Evolutionary conservation across 2,888 invertebrate species (phyloP), one percentile per base, ranked within the genome.

Genomic region (Amiota mariae): DNA sequence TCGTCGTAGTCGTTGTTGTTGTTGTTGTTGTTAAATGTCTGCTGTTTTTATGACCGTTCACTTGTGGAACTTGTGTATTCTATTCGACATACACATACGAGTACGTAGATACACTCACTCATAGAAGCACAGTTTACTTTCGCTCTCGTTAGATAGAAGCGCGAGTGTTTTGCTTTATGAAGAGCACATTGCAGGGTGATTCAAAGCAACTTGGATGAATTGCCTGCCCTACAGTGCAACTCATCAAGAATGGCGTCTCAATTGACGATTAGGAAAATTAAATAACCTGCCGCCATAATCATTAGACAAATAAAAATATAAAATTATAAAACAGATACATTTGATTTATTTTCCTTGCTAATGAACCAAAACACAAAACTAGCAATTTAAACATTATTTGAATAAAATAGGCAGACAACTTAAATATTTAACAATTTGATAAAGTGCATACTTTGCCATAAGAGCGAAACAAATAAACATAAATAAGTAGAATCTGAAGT

Each of bases 341-440:
- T 8, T 70, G 71, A 75, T 71, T 71, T 73, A 71, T 75, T 51
- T 71, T 24, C n/a, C 9, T 71, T 57, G 47, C 68, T 64, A 72
- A 73, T 73, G 70, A 75, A 18, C 67, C 72, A 67, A 54, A 73
- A 67, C 68, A 59, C n/a, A 59, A 18, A 13, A 15, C 59, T 18
- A 13, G 1, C 3, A 15, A 18, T 1, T 59, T 18, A 54, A 54
- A 54, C 54, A 54, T n/a, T 36, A 36, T 36, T 36, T 36, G 36
- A 6, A 6, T 36, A 36, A 36, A 36, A 36, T 51, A 51, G 54
- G 54, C 54, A 51, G n/a, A n/a, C 54, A 51, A n/a, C 18, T 15
- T 0, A 57, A 57, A 8, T 15, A 57, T 13, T 66, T 63, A 63
- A 63, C 63, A 63, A 51, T 63, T 66, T 66, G 47, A 66, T 24